Percentiles rank a stretch among this genome's conserved stretches.
phyloP scores from a whole-genome alignment of 2,797 vertebrate genomes.

The Champsocephalus gunnari region DNA sequence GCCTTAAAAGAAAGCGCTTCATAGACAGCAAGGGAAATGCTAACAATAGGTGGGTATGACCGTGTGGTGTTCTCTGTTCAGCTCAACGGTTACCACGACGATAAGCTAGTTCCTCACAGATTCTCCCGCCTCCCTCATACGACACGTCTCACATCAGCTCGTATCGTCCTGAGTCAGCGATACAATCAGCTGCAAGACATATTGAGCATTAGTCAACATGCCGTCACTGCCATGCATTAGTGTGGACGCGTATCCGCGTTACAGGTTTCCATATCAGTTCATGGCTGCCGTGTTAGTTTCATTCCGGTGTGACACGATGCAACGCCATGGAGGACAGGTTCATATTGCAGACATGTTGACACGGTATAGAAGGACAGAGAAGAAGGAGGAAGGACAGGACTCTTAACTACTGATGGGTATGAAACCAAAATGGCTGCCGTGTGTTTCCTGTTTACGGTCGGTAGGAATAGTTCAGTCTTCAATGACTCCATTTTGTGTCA shows the following conservation, averaged over 20 bases:
- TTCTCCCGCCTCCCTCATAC: background rate
- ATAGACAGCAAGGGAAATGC: background rate
- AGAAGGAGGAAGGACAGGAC: background rate
- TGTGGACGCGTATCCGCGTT: slow-evolving; percentile 1
- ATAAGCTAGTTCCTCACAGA: too few relatives aligned
- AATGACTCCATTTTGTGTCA: too few relatives aligned
- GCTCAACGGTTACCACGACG: background rate
- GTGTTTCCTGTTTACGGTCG: background rate
- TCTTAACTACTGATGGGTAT: background rate
- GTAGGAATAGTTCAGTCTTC: background rate
- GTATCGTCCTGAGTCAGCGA: slow-evolving; percentile 18
- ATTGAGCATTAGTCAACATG: slow-evolving; percentile 52
- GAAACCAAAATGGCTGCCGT: background rate
- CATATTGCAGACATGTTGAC: background rate
- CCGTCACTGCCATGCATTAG: slow-evolving; percentile 57
- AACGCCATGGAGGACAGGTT: background rate
- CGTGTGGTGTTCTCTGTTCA: background rate
- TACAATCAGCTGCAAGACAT: slow-evolving; percentile 15
- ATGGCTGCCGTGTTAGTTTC: slow-evolving; percentile 20
- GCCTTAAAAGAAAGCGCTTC: background rate
- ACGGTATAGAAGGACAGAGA: background rate
- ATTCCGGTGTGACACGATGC: slow-evolving; percentile 23
- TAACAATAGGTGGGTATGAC: too few relatives aligned
- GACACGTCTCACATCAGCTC: background rate
- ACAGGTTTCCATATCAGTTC: background rate